Evolutionary conservation across 2,888 invertebrate genomes (phyloP), one percentile per base, ranked within the genome.

Genomic region (Pocota personata): DNA sequence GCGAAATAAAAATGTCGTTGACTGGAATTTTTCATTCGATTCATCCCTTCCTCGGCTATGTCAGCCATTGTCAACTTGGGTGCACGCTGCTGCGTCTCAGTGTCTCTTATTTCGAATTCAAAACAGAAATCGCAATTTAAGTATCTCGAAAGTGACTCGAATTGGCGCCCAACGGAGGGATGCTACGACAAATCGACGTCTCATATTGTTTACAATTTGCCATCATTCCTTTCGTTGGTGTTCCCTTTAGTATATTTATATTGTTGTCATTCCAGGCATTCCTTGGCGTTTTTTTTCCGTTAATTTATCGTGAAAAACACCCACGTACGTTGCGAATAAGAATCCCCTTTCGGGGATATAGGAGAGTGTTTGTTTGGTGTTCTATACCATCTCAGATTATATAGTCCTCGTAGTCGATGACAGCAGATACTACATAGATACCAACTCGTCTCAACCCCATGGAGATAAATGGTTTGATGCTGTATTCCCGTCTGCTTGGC

Each of bases 101-200:
- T 32, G 52, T 66, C 37, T 60, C 62, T 69, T 73, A 71, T 46
- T 82, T 58, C 40, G 71, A 40, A 82, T 77, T 71, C 64, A 79
- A 79, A 79, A 79, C 78, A 79, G 78, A 79, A 79, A 79, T 79
- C 35, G 69, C 78, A 72, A 79, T 72, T 79, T 79, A 64, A 79
- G 71, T 79, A 64, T 62, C 78, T 57, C 48, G 71, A 57, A 72
- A 79, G 71, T 57, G 78, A 64, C 57, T 72, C 30, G 64, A 69
- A 79, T 79, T 72, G 78, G 78, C 72, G 71, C 71, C 78, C 71
- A 72, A 48, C 64, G 27, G 57, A 55, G 55, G 52, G 67, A 37
- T 62, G 69, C 69, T 69, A 69, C 69, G 78, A 78, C 62, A 62
- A 72, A 79, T 71, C 71, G 78, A 72, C 78, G 64, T 79, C 71